A percentile compares a stretch with the other conserved stretches of the same genome.
Evolutionary conservation across 1,140 invertebrate species (phyloP).

Genomic region (Oppia nitens): DNA sequence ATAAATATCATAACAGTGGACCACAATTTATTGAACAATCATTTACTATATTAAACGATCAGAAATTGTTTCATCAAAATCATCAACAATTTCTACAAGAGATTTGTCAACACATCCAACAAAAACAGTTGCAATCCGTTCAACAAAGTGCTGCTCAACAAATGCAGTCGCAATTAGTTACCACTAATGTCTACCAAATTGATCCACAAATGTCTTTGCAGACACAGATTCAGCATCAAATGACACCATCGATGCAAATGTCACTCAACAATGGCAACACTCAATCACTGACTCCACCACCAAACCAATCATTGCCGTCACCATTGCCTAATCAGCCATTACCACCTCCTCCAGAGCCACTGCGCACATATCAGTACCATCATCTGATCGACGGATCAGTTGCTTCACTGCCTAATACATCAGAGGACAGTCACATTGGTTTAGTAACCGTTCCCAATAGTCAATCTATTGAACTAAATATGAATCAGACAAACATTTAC

Average conservation of each 20-base stretch:
- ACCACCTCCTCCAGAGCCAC: constrained; percentile 14
- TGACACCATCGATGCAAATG: too few relatives aligned
- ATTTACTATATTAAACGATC: background rate
- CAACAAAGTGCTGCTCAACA: background rate
- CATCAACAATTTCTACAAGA: background rate
- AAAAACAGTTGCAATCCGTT: background rate
- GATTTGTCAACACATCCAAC: background rate
- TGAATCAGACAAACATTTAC: too few relatives aligned
- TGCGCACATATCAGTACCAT: constrained; percentile 16
- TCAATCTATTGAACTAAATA: background rate
- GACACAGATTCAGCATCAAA: background rate
- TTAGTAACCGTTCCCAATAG: constrained; percentile 6
- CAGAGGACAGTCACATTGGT: constrained; percentile 10
- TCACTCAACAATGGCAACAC: too few relatives aligned
- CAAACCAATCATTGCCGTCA: too few relatives aligned
- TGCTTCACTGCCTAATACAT: background rate
- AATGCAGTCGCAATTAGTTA: background rate
- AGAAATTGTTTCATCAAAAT: background rate
- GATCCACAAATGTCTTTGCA: background rate
- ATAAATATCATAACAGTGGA: background rate
- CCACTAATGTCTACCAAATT: too few relatives aligned
- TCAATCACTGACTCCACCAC: too few relatives aligned
- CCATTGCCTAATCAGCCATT: background rate
- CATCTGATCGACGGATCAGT: constrained; percentile 6
- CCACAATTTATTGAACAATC: too few relatives aligned